A percentile compares a stretch with the other conserved stretches of the same genome.
phyloP scores from a whole-genome alignment of 2,797 vertebrate species.

The Anguilla anguilla region DNA sequence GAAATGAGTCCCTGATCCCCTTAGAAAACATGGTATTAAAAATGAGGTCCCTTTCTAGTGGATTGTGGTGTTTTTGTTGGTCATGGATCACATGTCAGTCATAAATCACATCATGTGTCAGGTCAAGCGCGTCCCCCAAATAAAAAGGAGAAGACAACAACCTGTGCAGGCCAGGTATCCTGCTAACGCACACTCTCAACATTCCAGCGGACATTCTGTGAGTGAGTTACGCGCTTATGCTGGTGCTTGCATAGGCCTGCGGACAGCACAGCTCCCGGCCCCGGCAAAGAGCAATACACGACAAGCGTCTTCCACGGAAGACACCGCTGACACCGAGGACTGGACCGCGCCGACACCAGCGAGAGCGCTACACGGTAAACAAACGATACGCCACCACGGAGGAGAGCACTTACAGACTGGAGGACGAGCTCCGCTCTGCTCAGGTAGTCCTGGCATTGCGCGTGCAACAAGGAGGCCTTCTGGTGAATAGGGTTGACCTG shows the following conservation, averaged over 20 bases:
- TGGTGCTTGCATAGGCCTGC: background rate
- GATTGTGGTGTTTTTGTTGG: background rate
- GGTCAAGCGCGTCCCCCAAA: background rate
- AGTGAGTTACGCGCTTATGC: background rate
- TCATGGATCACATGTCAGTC: background rate
- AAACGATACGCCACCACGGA: too few relatives aligned
- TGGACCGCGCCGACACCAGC: background rate
- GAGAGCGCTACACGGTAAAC: too few relatives aligned
- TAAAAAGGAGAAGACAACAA: background rate
- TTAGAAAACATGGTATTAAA: background rate
- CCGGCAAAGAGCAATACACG: too few relatives aligned
- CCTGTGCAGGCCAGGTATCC: background rate
- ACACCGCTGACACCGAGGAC: background rate
- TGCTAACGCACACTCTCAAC: background rate
- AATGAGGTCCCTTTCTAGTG: background rate
- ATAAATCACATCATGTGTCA: background rate
- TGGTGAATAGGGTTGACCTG: slow-evolving; percentile 44
- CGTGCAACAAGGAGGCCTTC: slow-evolving; percentile 29
- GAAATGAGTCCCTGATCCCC: background rate
- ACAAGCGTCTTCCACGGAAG: background rate
- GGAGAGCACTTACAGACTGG: slow-evolving; percentile 52
- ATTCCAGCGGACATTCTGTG: background rate
- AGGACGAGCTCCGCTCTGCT: slow-evolving; percentile 53
- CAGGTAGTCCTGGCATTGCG: slow-evolving; percentile 53
- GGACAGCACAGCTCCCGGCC: too few relatives aligned